Percentiles rank a stretch among this genome's conserved stretches.
These are phyloP conservation scores for Poeciliopsis infans DNA, from an alignment of 2,797 vertebrate genomes.

Conservation along the genomic window DNA sequence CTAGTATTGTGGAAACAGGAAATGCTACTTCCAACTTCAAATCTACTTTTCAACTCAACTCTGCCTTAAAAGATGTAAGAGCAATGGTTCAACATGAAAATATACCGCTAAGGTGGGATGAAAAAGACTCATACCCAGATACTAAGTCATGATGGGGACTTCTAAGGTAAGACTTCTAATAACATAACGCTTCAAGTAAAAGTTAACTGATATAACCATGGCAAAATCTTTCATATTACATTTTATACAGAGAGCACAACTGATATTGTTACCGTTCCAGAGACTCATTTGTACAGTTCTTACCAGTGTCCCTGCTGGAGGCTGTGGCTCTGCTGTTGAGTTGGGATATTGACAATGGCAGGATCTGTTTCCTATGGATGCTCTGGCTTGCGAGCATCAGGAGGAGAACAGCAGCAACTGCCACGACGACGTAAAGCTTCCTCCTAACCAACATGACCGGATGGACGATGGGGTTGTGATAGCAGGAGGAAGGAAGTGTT, in stretches of 20 bases:
- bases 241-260: neutral
- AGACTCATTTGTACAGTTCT: conserved; percentile 7
- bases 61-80: neutral
- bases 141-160: neutral
- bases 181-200: neutral
- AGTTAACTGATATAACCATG: neutral
- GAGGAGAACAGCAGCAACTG: conserved; percentile 68
- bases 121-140: neutral
- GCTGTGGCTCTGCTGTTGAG: conserved; percentile 16
- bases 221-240: neutral
- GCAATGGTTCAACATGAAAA: neutral
- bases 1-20: neutral
- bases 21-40: neutral
- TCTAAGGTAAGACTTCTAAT: neutral
- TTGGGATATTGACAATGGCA: conserved; percentile 9
- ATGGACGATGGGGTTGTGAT: neutral
- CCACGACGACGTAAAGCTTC: conserved; percentile 59
- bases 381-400: conserved; percentile 77
- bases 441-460: conserved; percentile 64
- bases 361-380: conserved; percentile 60
- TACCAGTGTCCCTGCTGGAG: conserved; percentile 30
- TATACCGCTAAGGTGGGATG: neutral
- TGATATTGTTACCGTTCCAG: neutral
- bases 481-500: conserved; percentile 1
- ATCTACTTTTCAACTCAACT: neutral